Evolutionary conservation across 2,888 invertebrate genomes (phyloP).

Genomic region (Serripes groenlandicus): DNA sequence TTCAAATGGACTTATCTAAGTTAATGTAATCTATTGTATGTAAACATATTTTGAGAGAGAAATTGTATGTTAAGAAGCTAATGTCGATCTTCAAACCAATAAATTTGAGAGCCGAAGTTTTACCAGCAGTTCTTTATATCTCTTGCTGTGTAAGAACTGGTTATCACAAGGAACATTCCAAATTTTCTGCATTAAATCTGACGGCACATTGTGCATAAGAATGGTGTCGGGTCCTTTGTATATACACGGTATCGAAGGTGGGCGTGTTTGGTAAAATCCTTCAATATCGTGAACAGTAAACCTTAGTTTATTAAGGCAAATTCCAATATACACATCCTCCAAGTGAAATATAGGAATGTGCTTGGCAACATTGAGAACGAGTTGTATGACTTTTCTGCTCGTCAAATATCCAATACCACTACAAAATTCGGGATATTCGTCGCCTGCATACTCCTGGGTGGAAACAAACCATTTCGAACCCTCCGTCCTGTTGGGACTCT

Average conservation of each 20-base stretch:
- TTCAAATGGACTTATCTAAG: too few species aligned
- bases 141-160: background rate
- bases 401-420: constrained; percentile 76
- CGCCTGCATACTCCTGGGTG: constrained; percentile 49
- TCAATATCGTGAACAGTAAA: background rate
- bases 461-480: constrained; percentile 75
- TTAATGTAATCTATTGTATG: too few species aligned
- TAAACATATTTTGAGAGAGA: too few species aligned
- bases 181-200: background rate
- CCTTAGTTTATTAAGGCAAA: constrained; percentile 68
- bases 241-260: background rate
- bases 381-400: constrained; percentile 58
- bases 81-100: background rate
- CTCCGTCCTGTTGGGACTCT: constrained; percentile 64
- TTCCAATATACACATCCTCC: constrained; percentile 77
- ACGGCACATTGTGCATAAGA: background rate
- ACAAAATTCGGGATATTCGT: constrained; percentile 69
- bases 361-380: constrained; percentile 53
- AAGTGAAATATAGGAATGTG: constrained; percentile 74
- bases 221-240: constrained; percentile 9
- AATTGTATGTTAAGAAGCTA: too few species aligned
- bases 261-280: background rate
- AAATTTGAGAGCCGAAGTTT: background rate
- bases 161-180: background rate
- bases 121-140: background rate